Evolutionary conservation across 2,797 vertebrate species (phyloP).

Genomic region (Tinamus major): DNA sequence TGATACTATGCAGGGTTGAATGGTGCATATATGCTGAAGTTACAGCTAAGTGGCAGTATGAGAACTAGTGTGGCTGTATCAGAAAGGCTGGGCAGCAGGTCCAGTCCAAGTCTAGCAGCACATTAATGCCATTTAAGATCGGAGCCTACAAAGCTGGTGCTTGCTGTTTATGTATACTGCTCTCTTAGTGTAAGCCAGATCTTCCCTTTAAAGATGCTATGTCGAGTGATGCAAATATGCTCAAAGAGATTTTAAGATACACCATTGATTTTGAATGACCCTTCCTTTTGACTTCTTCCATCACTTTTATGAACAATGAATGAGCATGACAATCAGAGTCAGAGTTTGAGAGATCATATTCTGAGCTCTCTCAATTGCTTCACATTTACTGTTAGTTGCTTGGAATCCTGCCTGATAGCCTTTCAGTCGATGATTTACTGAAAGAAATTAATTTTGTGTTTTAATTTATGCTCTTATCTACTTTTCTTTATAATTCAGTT

Average conservation of each 20-base stretch:
- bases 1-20: not conserved
- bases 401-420: rapidly evolving
- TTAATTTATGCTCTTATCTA: not conserved
- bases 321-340: too few species aligned
- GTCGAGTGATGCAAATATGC: too few species aligned
- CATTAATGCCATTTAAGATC: not conserved
- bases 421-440: not conserved
- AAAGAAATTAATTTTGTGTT: not conserved
- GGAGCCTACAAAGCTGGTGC: not conserved
- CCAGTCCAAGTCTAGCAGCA: not conserved
- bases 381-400: not conserved
- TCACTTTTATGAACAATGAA: not conserved
- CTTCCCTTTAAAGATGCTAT: too few species aligned
- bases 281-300: not conserved
- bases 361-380: not conserved
- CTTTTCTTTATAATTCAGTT: not conserved
- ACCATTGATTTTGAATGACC: too few species aligned
- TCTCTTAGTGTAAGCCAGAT: too few species aligned
- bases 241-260: too few species aligned
- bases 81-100: not conserved
- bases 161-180: not conserved
- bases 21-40: not conserved
- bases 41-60: not conserved
- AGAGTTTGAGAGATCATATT: too few species aligned
- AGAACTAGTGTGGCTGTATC: not conserved